phyloP scores from a whole-genome alignment of 1,140 invertebrate genomes.

The Trichonephila clavata region DNA sequence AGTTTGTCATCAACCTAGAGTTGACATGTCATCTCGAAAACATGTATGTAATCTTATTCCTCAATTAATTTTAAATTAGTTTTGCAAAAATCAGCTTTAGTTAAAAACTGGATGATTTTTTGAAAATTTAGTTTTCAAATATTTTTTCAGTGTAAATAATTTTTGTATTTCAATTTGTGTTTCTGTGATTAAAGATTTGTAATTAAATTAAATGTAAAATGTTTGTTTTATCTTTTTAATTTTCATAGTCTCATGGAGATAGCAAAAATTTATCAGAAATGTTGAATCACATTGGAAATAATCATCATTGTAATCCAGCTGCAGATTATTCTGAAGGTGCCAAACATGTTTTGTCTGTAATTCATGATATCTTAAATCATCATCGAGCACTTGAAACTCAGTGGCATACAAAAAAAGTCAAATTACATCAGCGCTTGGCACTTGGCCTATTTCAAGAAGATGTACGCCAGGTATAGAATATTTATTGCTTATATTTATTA shows the following conservation, averaged over 20 bases:
- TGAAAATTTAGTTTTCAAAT: not conserved
- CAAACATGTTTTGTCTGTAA: slow-evolving; percentile 84
- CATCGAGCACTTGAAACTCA: slow-evolving; percentile 94
- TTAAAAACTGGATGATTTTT: not conserved
- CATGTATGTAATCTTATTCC: slow-evolving; percentile 84
- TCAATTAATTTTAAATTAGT: not conserved
- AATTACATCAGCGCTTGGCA: slow-evolving; percentile 95
- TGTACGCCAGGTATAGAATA: slow-evolving; percentile 78
- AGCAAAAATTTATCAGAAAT: slow-evolving; percentile 73
- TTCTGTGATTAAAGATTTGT: not conserved
- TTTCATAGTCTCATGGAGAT: slow-evolving; percentile 60
- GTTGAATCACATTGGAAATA: slow-evolving; percentile 73
- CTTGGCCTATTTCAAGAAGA: slow-evolving; percentile 82
- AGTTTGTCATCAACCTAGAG: slow-evolving; percentile 94
- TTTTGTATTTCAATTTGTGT: not conserved
- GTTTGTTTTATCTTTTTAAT: not conserved
- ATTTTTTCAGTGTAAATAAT: not conserved
- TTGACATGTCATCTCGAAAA: slow-evolving; percentile 86
- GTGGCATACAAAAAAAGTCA: slow-evolving; percentile 96
- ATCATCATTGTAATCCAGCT: slow-evolving; percentile 76
- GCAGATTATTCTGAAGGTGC: slow-evolving; percentile 96
- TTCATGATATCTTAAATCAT: slow-evolving; percentile 96
- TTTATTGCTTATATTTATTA: not conserved
- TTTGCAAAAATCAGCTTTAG: not conserved
- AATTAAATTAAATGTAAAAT: not conserved